Conservation (phyloP, 2,888 invertebrate genomes). For the Lasius fuliginosus region DNA sequence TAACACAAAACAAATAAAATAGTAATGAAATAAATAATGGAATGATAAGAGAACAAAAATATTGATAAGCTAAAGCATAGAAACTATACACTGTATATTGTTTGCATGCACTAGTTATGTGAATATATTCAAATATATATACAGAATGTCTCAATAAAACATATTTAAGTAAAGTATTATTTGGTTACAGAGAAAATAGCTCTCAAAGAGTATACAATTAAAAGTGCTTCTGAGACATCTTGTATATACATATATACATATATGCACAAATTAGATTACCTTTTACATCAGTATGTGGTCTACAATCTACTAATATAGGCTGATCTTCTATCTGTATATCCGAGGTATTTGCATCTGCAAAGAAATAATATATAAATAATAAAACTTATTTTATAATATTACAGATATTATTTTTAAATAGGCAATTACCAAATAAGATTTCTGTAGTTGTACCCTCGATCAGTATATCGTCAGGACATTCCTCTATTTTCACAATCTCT, state of each 20-base stretch:
- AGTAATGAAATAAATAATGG: neutral
- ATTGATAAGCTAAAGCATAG: neutral
- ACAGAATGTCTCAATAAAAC: neutral
- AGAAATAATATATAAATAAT: conserved; percentile 16
- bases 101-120: neutral
- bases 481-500: conserved; percentile 79
- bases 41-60: conserved; percentile 31
- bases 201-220: neutral
- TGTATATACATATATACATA: neutral
- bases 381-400: neutral
- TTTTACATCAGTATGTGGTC: conserved; percentile 55
- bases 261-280: conserved; percentile 42
- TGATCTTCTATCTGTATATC: conserved; percentile 21
- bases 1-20: conserved; percentile 57
- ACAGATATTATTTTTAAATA: neutral
- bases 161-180: conserved; percentile 6
- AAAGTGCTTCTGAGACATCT: neutral
- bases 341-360: conserved; percentile 54
- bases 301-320: conserved; percentile 56
- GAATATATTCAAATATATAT: neutral
- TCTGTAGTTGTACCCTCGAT: conserved; percentile 53
- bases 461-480: conserved; percentile 38
- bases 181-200: neutral
- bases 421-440: conserved; percentile 65
- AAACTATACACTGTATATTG: neutral